phyloP scores from a whole-genome alignment of 2,113 vertebrate species.

The Xiphophorus hellerii region DNA sequence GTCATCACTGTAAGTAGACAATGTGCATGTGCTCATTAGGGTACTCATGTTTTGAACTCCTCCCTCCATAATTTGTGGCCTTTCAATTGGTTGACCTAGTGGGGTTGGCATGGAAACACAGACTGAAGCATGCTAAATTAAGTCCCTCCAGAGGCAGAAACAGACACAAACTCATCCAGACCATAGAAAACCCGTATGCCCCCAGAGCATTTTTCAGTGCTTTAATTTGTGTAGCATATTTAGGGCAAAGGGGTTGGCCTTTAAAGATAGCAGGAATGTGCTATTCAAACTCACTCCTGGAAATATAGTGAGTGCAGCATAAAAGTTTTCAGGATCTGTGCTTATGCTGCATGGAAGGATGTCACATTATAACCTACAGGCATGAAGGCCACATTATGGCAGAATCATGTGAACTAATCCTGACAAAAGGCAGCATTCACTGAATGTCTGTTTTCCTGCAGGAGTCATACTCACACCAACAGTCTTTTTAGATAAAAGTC shows the following conservation, averaged over 20 bases:
- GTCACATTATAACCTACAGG: conserved; percentile 20
- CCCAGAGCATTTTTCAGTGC: conserved; percentile 41
- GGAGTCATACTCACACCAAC: not conserved
- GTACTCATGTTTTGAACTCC: conserved; percentile 57
- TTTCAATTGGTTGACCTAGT: conserved; percentile 80
- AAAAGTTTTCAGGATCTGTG: conserved; percentile 13
- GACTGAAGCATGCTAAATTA: conserved; percentile 77
- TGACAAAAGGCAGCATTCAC: conserved; percentile 57
- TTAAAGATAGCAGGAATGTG: conserved; percentile 1
- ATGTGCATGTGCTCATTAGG: conserved; percentile 51
- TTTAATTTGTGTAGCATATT: conserved; percentile 40
- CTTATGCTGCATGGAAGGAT: conserved; percentile 17
- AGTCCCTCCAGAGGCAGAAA: conserved; percentile 63
- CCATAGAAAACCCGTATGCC: conserved; percentile 23
- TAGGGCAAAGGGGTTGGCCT: not conserved
- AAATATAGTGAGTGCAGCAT: conserved; percentile 1
- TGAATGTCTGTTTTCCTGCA: conserved; percentile 1
- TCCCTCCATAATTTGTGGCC: conserved; percentile 30
- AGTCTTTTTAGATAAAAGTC: not conserved
- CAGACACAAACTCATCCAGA: conserved; percentile 53
- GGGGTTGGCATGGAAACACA: conserved; percentile 80
- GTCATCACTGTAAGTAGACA: not conserved
- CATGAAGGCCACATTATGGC: conserved; percentile 21
- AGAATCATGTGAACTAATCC: conserved; percentile 58
- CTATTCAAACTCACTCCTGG: not conserved